phyloP scores from a whole-genome alignment of 2,797 vertebrate genomes.

The Poecilia wingei region DNA sequence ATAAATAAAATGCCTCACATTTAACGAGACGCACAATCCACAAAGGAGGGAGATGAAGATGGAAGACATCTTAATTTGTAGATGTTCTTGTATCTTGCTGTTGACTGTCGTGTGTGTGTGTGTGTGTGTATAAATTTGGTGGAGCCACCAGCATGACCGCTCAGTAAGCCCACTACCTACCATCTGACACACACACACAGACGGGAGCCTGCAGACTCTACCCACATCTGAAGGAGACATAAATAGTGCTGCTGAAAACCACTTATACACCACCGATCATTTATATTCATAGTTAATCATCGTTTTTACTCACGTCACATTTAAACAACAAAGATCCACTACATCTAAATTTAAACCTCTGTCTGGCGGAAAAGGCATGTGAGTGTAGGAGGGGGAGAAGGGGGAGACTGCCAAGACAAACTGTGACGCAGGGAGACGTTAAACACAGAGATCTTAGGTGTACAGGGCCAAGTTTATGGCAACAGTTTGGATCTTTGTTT shows the following conservation, averaged over 20 bases:
- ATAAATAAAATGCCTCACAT: constrained; percentile 3
- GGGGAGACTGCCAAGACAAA: constrained; percentile 16
- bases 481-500: neutral
- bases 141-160: constrained; percentile 39
- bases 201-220: constrained; percentile 29
- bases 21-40: neutral
- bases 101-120: neutral
- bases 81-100: constrained; percentile 13
- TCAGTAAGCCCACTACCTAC: constrained; percentile 30
- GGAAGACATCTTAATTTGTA: constrained; percentile 38
- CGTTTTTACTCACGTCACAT: constrained; percentile 43
- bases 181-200: constrained; percentile 44
- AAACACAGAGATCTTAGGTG: constrained; percentile 10
- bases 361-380: constrained; percentile 26
- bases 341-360: constrained; percentile 31
- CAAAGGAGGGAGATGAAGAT: constrained; percentile 27
- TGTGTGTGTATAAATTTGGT: constrained; percentile 33
- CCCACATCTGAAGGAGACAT: constrained; percentile 36
- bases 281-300: constrained; percentile 56
- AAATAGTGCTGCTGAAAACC: constrained; percentile 53
- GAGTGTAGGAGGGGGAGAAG: constrained; percentile 17
- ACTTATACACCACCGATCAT: constrained; percentile 30
- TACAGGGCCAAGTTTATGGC: neutral
- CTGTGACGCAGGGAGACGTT: constrained; percentile 29
- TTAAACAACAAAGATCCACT: constrained; percentile 22